Evolutionary conservation across 2,888 invertebrate species (phyloP).

Genomic region (Philonicus albiceps): DNA sequence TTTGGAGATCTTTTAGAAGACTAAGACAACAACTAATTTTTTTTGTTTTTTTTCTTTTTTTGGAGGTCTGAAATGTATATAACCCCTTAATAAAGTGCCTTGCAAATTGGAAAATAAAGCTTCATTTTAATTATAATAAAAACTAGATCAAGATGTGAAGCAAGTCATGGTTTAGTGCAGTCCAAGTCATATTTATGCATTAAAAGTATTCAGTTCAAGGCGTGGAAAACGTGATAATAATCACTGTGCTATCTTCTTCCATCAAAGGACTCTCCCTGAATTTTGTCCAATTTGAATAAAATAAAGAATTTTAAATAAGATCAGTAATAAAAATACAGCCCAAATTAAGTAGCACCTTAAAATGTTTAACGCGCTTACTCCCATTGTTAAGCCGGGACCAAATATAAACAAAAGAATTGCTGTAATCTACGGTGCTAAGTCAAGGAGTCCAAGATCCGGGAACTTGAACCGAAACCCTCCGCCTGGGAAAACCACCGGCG

Average conservation of each 20-base stretch:
- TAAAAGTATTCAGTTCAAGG: neutral
- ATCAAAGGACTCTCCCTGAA: neutral
- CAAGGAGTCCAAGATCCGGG: neutral
- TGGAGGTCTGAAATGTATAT: too few relatives aligned
- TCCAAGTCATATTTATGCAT: neutral
- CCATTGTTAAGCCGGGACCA: neutral
- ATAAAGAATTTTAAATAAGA: neutral
- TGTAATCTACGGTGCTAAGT: neutral
- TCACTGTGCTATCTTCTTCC: neutral
- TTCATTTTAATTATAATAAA: neutral
- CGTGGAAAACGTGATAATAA: neutral
- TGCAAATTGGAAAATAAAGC: too few relatives aligned
- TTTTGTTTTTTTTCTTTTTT: too few relatives aligned
- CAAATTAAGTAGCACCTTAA: neutral
- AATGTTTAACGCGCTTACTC: neutral
- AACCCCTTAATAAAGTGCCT: too few relatives aligned
- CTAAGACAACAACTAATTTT: too few relatives aligned
- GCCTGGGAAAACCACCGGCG: neutral
- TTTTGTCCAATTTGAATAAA: neutral
- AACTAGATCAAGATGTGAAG: neutral
- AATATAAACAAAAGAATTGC: neutral
- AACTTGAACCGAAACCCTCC: neutral
- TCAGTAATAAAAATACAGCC: neutral
- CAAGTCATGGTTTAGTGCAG: neutral
- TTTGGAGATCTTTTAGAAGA: too few relatives aligned